Evolutionary conservation across 2,113 vertebrate genomes (phyloP).

Genomic region (Pipra filicauda): DNA sequence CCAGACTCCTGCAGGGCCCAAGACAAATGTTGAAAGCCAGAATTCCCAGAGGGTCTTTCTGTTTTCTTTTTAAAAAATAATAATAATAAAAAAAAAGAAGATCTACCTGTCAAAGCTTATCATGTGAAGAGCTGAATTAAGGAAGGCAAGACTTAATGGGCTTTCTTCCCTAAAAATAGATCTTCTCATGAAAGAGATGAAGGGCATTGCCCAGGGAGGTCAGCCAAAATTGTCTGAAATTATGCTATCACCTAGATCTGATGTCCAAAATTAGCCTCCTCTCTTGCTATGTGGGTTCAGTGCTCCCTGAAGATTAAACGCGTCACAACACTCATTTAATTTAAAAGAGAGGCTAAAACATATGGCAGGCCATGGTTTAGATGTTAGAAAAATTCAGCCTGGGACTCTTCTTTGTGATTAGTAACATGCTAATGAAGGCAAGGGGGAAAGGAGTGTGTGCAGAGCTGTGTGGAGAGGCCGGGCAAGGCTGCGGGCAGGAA

Average conservation of each 20-base stretch:
- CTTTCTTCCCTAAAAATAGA: constrained; percentile 54
- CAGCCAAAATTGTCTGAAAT: constrained; percentile 36
- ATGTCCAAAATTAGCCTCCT: constrained; percentile 45
- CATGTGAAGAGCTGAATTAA: constrained; percentile 8
- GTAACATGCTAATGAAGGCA: neutral
- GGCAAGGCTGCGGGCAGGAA: neutral
- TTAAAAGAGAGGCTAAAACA: constrained; percentile 18
- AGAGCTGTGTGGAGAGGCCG: neutral
- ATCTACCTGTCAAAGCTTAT: constrained; percentile 27
- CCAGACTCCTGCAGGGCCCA: constrained; percentile 52
- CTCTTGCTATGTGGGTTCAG: neutral
- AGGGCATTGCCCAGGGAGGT: constrained; percentile 48
- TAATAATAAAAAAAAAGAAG: neutral
- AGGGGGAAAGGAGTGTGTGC: neutral
- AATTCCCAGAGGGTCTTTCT: constrained; percentile 38
- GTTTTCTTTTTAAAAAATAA: neutral
- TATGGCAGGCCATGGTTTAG: neutral
- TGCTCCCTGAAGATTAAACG: constrained; percentile 35
- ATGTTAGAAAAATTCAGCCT: neutral
- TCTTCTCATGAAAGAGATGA: constrained; percentile 16
- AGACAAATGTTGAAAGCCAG: constrained; percentile 55
- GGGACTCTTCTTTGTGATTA: neutral
- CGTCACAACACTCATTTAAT: constrained; percentile 11
- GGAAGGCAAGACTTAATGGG: neutral
- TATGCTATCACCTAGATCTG: constrained; percentile 10